These are phyloP conservation scores for Arion vulgaris DNA, from an alignment of 1,140 invertebrate species.

Conservation along the genomic window DNA sequence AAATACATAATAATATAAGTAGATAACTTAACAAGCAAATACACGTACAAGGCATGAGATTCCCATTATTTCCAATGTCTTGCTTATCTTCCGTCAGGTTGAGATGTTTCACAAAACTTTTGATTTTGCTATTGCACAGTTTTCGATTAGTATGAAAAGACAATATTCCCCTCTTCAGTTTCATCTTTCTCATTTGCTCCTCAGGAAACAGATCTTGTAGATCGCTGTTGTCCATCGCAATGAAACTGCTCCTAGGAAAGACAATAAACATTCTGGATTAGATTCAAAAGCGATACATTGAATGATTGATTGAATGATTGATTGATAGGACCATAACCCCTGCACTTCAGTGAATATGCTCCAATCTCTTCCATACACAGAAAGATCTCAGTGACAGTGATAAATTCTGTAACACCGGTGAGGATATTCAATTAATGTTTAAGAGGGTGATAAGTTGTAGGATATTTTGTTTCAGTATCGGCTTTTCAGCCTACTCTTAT, in stretches of 20 bases:
- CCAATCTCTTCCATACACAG: no score
- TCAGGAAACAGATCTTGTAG: constrained; percentile 90
- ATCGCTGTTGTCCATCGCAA: constrained; percentile 92
- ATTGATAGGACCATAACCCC: no score
- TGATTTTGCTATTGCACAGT: constrained; percentile 86
- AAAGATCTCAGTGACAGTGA: no score
- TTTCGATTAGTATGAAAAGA: constrained; percentile 97
- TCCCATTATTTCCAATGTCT: constrained; percentile 92
- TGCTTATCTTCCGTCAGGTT: constrained; percentile 75
- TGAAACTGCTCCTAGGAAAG: constrained; percentile 78
- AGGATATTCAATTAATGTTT: no score
- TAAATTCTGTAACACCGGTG: no score
- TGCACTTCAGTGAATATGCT: no score
- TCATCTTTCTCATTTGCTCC: constrained; percentile 73
- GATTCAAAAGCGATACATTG: neutral
- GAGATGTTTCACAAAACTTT: constrained; percentile 62
- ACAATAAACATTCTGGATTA: neutral
- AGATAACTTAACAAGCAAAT: no score
- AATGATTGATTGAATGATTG: no score
- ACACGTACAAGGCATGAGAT: constrained; percentile 84
- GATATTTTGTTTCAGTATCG: no score
- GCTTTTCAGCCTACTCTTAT: no score
- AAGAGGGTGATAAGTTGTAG: no score
- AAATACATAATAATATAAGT: no score
- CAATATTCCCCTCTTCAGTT: constrained; percentile 78